Conservation (phyloP, 1,140 invertebrate genomes). For the Caenorhabditis tropicalis region DNA sequence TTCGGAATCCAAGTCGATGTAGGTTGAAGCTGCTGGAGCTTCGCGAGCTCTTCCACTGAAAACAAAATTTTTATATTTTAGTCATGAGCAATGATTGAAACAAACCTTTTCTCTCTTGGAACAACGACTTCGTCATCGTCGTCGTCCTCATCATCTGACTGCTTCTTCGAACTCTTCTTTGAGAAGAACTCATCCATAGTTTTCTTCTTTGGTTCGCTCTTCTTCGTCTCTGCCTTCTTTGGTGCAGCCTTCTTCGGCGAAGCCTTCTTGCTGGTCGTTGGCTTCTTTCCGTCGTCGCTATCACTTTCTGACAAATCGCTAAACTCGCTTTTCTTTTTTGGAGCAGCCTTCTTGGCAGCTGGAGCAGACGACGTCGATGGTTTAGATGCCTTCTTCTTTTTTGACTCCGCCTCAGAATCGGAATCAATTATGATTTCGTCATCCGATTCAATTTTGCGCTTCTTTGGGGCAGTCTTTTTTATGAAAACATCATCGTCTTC, state of each 20-base stretch:
- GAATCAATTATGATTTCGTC: conserved; percentile 7
- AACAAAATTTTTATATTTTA: neutral
- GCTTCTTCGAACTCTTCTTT: neutral
- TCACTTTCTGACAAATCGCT: conserved; percentile 61
- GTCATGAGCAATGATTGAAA: neutral
- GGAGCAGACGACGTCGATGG: conserved; percentile 62
- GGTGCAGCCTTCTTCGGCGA: neutral
- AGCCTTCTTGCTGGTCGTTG: conserved; percentile 11
- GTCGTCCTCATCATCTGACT: conserved; percentile 22
- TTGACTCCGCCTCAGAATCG: neutral
- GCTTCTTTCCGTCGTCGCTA: neutral
- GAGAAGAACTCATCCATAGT: neutral
- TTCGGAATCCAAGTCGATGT: neutral
- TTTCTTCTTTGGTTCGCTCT: neutral
- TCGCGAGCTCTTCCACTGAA: conserved; percentile 32
- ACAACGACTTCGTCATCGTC: neutral
- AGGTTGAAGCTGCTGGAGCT: neutral
- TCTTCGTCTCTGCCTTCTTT: neutral
- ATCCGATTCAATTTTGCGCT: conserved; percentile 16
- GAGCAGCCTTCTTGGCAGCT: conserved; percentile 39
- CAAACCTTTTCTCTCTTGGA: conserved; percentile 20
- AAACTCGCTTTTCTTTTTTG: conserved; percentile 77
- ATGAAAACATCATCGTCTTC: neutral
- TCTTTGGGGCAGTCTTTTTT: neutral
- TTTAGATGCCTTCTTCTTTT: neutral